Evolutionary conservation across 2,888 invertebrate genomes (phyloP), one percentile per base, ranked within the genome.

Genomic region (Arge pagana): DNA sequence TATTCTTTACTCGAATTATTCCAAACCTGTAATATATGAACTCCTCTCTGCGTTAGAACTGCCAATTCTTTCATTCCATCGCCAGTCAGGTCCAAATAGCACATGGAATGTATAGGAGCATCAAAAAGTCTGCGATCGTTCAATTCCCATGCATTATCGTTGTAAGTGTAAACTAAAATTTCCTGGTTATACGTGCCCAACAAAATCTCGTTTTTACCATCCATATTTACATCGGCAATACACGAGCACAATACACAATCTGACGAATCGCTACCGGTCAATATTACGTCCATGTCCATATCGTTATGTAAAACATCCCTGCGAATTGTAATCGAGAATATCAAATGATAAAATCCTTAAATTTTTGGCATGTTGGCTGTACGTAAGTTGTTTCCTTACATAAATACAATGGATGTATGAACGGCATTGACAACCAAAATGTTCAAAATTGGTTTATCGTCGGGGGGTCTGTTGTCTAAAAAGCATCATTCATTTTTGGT

Each of bases 161-260:
- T 64, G 45, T 72, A 76, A 63, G 81, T 80, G 63, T 81, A 83
- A 7, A 81, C 70, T 52, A 83, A 66, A 30, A 84, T 68, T 68
- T 82, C 81, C 79, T 85, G 83, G 26, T 83, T 83, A 71, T 85
- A 87, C 7, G 84, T 87, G 49, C 88, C 88, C 26, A 89, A 72
- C 16, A 88, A 64, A 52, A 89, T 82, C 77, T 88, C 88, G 63
- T 84, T 82, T 50, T 78, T 71, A 1, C 86, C 85, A 74, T 88
- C 88, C 79, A 88, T 84, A 71, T 88, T 85, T 43, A 88, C 78
- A 71, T 89, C 88, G 4, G 83, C 83, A 8, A 85, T 78, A 65
- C 82, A 82, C 24, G 82, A 81, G 61, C 84, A 83, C n/a, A 85
- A 74, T 28, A 83, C 79, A 54, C 82, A 79, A 66, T 85, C 86